Base-by-base conservation (phyloP, 2,888 invertebrate species). In the Cryptophagus acutangulus region DNA sequence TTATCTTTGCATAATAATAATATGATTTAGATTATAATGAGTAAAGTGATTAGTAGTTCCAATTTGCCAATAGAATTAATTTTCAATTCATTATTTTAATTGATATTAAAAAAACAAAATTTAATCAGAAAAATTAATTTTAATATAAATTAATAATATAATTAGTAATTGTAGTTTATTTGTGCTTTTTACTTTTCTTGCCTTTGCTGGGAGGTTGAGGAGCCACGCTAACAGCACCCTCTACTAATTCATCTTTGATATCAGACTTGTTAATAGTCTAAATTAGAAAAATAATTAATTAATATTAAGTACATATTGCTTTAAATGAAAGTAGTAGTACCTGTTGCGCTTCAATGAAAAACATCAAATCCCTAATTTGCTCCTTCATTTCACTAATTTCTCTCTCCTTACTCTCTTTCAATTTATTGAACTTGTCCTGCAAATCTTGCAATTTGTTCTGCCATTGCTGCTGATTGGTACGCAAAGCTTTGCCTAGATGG, bases 301-400 rank as follows among this genome's bases (percentile, higher is more conserved):
- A 37, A 3, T 37, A 36, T 24, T 8, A 37, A 8, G 24, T 24
- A 35, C 8, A 24, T 3, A 13, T 20, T 26, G 31, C 25, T 24
- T 35, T 12, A 8, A 13, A 31, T 17, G n/a, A 38, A 31, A 8
- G 8, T 31, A 2, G 2, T 37, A 2, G 6, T 38, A 67, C 67
- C 44, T 66, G 60, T 64, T 88, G 87, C 1, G 94, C 95, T 53
- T 95, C 91, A 57, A 99, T 79, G 67, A 87, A 95, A 73, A 97
- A 94, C 93, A 96, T 94, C 34, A 99, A 77, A 74, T 99, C 99
- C 20, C 90, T 78, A 5, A 99, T 76, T 73, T 99, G 94, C 57
- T 97, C 96, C 52, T 85, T 82, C 17, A 97, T 73, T 13, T 94
- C 92, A 0, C 70, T 53, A n/a, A 93, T 76, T 77, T 94, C 83